Evolutionary conservation across 1,140 invertebrate species (phyloP), one percentile per base, ranked within the genome.

Genomic region (Venturia canescens): DNA sequence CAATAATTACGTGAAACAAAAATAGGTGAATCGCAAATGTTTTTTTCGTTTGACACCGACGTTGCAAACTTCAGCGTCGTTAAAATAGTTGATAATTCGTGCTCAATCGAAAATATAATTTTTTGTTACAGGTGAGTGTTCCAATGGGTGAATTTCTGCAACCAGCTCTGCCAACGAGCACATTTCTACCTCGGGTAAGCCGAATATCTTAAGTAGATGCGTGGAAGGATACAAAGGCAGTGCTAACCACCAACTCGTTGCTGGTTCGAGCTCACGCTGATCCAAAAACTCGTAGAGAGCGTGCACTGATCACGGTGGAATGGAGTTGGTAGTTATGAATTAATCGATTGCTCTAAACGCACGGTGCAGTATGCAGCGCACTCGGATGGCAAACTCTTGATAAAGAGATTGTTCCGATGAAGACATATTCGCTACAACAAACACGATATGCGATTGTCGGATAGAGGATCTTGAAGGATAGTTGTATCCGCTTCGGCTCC

Each of bases 91-190:
- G 3, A 18, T 50, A 34, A 34, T 34, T 44, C 7, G 50, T 53
- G 18, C n/a, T 53, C n/a, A 15, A 53, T 53, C 6, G 18, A 31
- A 69, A 69, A 69, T 31, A 2, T 69, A 31, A 5, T 1, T 60
- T n/a, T 78, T 23, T 83, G 82, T 83, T 83, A 34, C 79, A 83
- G 82, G 82, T 83, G 82, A 83, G 82, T 83, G 75, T 83, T 79
- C 76, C 70, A 71, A 78, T 80, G 74, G 79, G 74, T 80, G 75
- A 78, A 80, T 80, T 78, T 80, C 63, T 77, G n/a, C 78, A 82
- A 76, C 74, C 75, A 72, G 80, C 71, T 77, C 75, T 77, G 4
- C 57, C 53, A 48, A 82, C 80, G 76, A 74, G 80, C 80, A 72
- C 76, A 57, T 78, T 78, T 78, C 53, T 66, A 38, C 77, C 78